These are phyloP conservation scores for Betta splendens DNA, from an alignment of 2,797 vertebrate species.

Conservation along the genomic window DNA sequence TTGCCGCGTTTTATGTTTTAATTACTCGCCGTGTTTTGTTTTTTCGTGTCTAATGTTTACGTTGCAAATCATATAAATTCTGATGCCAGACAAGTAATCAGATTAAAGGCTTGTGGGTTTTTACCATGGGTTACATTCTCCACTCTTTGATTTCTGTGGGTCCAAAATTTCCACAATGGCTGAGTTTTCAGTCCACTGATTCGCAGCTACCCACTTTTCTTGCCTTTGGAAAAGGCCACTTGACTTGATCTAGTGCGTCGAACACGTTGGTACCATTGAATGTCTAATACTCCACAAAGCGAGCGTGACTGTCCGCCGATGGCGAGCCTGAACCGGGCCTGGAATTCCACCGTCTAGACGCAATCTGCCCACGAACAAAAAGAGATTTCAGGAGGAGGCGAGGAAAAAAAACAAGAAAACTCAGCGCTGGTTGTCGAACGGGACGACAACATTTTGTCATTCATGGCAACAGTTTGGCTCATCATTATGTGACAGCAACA, in stretches of 20 bases:
- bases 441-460: slow-evolving; percentile 34
- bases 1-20: slow-evolving; percentile 33
- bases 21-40: slow-evolving; percentile 6
- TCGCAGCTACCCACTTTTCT: slow-evolving; percentile 47
- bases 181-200: slow-evolving; percentile 62
- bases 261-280: slow-evolving; percentile 58
- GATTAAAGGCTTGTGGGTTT: slow-evolving; percentile 62
- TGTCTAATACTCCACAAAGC: slow-evolving; percentile 57
- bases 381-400: slow-evolving; percentile 41
- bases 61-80: slow-evolving; percentile 22
- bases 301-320: slow-evolving; percentile 40
- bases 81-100: slow-evolving; percentile 64
- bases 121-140: slow-evolving; percentile 41
- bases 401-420: too few relatives aligned
- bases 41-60: slow-evolving; percentile 9
- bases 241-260: slow-evolving; percentile 54
- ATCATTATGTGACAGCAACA: slow-evolving; percentile 45
- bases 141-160: slow-evolving; percentile 62
- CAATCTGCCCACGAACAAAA: slow-evolving; percentile 57
- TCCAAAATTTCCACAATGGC: slow-evolving; percentile 54
- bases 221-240: slow-evolving; percentile 55
- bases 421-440: slow-evolving; percentile 15
- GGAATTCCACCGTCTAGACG: slow-evolving; percentile 70
- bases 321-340: slow-evolving; percentile 42
- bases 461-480: slow-evolving; percentile 28